Conservation (phyloP, 2,888 invertebrate species). For the Papilio gigon region DNA sequence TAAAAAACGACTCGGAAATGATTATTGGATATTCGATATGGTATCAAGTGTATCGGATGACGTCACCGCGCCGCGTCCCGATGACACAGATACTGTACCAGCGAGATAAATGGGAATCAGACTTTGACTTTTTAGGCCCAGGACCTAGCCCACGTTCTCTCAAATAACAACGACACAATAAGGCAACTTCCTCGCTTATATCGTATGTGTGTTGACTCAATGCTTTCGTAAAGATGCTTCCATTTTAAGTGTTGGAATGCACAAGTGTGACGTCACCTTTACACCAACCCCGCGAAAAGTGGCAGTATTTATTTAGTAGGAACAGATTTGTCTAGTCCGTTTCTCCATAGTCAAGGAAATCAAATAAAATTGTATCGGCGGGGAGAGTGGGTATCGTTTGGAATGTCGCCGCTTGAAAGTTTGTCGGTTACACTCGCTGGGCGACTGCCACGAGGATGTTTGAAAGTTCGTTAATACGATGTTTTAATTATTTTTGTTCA, state of each 20-base stretch:
- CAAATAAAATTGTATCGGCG: constrained; percentile 55
- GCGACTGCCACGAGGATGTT: constrained; percentile 48
- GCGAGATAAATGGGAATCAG: constrained; percentile 56
- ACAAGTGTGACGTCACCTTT: background rate
- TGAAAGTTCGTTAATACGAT: constrained; percentile 32
- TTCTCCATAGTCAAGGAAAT: constrained; percentile 42
- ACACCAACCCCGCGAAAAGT: background rate
- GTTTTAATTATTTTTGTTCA: constrained; percentile 9
- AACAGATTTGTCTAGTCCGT: background rate
- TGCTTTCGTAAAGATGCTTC: too few relatives aligned
- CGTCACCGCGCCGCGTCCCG: constrained; percentile 47
- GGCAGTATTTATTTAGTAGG: background rate
- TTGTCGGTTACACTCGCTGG: constrained; percentile 58
- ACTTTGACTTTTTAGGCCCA: constrained; percentile 12
- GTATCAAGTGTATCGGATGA: constrained; percentile 41
- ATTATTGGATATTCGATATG: constrained; percentile 37
- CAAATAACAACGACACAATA: background rate
- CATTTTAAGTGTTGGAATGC: too few relatives aligned
- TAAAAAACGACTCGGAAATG: constrained; percentile 6
- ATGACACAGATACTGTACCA: constrained; percentile 56
- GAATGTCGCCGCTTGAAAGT: constrained; percentile 63
- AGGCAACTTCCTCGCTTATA: too few relatives aligned
- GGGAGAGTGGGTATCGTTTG: constrained; percentile 69
- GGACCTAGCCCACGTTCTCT: background rate
- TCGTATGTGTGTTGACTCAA: too few relatives aligned